These are phyloP conservation scores for Stomatorhinus walkeri DNA, from an alignment of 2,797 vertebrate genomes.

Conservation along the genomic window DNA sequence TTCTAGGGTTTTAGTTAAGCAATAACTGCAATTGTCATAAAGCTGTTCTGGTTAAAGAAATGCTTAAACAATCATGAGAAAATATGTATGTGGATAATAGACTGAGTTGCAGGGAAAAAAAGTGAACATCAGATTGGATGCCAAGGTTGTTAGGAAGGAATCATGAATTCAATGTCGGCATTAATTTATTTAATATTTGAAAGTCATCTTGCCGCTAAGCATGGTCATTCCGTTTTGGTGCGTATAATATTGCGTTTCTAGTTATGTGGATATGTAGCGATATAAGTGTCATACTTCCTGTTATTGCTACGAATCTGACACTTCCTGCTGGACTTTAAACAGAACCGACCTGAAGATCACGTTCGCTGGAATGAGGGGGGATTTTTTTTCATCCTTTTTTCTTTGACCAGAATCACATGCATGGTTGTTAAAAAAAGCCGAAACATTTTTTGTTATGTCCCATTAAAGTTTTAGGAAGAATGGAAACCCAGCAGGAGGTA, in stretches of 20 bases:
- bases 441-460: constrained; percentile 7
- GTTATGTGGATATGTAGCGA: background rate
- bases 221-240: background rate
- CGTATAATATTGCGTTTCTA: background rate
- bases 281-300: background rate
- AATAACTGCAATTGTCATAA: constrained; percentile 9
- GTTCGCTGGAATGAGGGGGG: background rate
- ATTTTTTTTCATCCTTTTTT: background rate
- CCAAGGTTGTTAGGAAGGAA: background rate
- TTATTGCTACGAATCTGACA: background rate
- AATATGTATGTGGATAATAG: background rate
- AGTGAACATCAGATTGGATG: background rate
- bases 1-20: constrained; percentile 2
- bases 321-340: constrained; percentile 11
- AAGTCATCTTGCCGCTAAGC: background rate
- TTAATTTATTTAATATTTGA: background rate
- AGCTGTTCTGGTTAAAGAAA: background rate
- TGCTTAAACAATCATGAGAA: background rate
- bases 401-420: background rate
- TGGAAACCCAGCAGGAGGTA: constrained; percentile 16
- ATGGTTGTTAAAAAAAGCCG: background rate
- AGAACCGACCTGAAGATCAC: background rate
- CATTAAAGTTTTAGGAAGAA: background rate
- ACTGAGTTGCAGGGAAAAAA: background rate
- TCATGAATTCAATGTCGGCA: background rate